Evolutionary conservation across 2,888 invertebrate species (phyloP).

Genomic region (Oxystoma pomonae): DNA sequence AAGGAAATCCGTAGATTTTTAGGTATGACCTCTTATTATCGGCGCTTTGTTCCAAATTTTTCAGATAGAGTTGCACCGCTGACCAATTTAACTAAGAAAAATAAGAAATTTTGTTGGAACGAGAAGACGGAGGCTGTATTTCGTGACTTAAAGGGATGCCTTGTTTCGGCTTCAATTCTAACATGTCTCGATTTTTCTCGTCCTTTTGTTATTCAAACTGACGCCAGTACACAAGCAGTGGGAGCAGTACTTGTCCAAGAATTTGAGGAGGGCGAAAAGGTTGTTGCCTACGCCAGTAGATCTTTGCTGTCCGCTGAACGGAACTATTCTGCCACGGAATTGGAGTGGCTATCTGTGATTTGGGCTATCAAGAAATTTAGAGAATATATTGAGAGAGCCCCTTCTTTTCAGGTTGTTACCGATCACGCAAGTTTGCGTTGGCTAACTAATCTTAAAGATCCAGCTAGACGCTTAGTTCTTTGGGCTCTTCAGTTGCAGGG

Average conservation of each 20-base stretch:
- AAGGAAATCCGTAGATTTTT: conserved; percentile 22
- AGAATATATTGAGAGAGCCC: conserved; percentile 21
- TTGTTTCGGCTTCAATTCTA: conserved; percentile 21
- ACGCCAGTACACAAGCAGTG: conserved; percentile 22
- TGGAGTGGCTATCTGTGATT: conserved; percentile 22
- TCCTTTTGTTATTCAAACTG: conserved; percentile 23
- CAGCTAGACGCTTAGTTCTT: conserved; percentile 24
- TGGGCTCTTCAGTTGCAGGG: conserved; percentile 28
- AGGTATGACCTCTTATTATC: conserved; percentile 25
- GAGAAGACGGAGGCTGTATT: conserved; percentile 18
- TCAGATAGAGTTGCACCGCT: conserved; percentile 15
- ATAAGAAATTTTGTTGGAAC: conserved; percentile 18
- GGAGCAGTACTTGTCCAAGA: conserved; percentile 24
- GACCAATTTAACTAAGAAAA: conserved; percentile 20
- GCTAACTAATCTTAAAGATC: conserved; percentile 22
- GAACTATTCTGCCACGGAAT: conserved; percentile 21
- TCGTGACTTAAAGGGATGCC: conserved; percentile 12
- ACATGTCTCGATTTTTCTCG: conserved; percentile 19
- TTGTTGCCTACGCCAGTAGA: conserved; percentile 12
- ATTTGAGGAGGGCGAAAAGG: conserved; percentile 18
- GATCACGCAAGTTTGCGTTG: conserved; percentile 16
- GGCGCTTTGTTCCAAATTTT: conserved; percentile 24
- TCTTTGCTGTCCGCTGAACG: conserved; percentile 21
- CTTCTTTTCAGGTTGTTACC: conserved; percentile 21
- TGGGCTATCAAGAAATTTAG: conserved; percentile 24